Evolutionary conservation across 2,797 vertebrate species (phyloP), one percentile per base, ranked within the genome.

Genomic region (Manis crassicaudata): DNA sequence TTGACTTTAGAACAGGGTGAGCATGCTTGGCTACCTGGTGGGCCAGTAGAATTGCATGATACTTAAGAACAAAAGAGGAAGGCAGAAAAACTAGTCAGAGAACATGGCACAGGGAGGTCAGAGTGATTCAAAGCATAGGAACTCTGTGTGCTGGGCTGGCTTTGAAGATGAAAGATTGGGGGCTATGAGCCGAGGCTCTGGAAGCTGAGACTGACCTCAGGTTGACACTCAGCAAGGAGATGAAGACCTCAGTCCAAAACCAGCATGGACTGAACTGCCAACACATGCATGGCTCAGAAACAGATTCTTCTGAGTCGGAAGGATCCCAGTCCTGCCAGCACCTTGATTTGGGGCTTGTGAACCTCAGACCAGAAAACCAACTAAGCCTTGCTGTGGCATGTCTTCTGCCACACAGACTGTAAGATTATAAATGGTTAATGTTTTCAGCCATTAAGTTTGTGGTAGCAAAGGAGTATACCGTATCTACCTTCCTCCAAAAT

Each of bases 171-270:
- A 62, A 77, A 52, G 40, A 25, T 46, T n/a, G n/a, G 11, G 9
- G 2, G 17, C 10, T 1, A 0, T 40, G 37, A 81, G 25, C n/a
- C 54, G 27, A 7, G 43, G 6, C 11, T 23, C 56, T 52, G 11
- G 65, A 62, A 56, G 84, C 29, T 18, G 2, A 18, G 46, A 29
- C 9, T 56, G 70, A 25, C 10, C 20, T 32, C 40, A 6, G 17
- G 7, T 46, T 23, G 60, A 88, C 12, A 16, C 10, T 23, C 12
- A 80, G 27, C 43, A 32, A 23, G 32, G 46, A 75, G 65, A 32
- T 27, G 37, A 13, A 21, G 60, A 37, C 3, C 17, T 32, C 37
- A 72, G 35, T 27, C 29, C 0, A 20, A 52, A 16, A 35, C 14
- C 65, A 1, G 32, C 9, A 7, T n/a, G 35, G 29, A 70, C 12